Conservation (phyloP, 1,140 invertebrate species). For the Conus betulinus region DNA sequence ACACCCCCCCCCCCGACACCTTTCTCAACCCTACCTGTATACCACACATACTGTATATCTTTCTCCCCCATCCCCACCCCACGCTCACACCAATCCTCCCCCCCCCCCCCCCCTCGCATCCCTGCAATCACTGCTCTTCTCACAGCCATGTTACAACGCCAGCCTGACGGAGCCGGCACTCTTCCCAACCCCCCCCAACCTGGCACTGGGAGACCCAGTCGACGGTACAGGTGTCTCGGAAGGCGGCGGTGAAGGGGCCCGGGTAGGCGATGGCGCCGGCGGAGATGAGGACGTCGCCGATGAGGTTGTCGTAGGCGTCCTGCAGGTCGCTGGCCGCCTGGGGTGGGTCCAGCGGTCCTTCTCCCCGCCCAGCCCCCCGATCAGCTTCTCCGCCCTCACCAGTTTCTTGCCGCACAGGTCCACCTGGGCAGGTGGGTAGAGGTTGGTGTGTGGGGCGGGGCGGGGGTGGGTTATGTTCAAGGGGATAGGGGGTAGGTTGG, state of each 20-base stretch:
- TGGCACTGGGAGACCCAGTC: constrained; percentile 85
- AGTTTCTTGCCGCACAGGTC: constrained; percentile 76
- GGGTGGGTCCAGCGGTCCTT: constrained; percentile 83
- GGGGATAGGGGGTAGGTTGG: too few species aligned
- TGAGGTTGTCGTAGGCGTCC: constrained; percentile 86
- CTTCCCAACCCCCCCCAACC: constrained; percentile 48
- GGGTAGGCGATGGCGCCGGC: constrained; percentile 94
- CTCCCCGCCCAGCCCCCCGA: constrained; percentile 77
- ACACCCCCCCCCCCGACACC: too few species aligned
- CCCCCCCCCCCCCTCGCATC: too few species aligned
- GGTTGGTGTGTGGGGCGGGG: too few species aligned
- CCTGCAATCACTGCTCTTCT: too few species aligned
- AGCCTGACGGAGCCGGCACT: too few species aligned
- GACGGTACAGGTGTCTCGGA: constrained; percentile 83
- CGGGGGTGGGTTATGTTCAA: too few species aligned
- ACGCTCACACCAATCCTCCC: too few species aligned
- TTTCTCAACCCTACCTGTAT: too few species aligned
- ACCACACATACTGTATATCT: too few species aligned
- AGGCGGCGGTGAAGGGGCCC: constrained; percentile 91
- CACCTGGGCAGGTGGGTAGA: constrained; percentile 46
- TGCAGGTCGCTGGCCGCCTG: constrained; percentile 84
- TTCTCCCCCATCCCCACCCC: too few species aligned
- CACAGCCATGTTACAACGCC: too few species aligned
- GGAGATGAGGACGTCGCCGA: constrained; percentile 91
- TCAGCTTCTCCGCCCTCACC: constrained; percentile 75